Base-by-base conservation (phyloP, 2,113 vertebrate species). In the Psittacara wagleri region DNA sequence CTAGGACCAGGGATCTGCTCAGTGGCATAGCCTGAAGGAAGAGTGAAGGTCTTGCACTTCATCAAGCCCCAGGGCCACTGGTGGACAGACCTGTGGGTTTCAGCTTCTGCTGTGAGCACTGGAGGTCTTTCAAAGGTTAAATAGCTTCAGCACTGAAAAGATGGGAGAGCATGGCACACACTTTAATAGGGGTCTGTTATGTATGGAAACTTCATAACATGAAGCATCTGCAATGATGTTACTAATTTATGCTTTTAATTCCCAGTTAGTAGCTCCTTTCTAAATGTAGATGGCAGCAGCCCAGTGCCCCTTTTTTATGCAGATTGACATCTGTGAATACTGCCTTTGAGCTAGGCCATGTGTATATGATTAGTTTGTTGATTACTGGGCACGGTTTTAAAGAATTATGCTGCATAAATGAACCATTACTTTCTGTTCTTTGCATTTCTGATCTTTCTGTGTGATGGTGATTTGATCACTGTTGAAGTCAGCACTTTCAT, bases 21-120 rank as follows among this genome's bases (percentile, higher is more conserved):
- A 25, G 5, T 57, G 75, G 37, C 33, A 10, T 31, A 10, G 37
- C 43, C 62, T 69, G 39, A 44, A 68, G 29, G 24, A 57, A n/a
- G 54, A 87, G 23, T 31, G 12, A 41, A 57, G 31, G 31, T 57
- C 55, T n/a, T 57, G 55, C 19, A 7, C 55, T 57, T n/a, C 55
- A 20, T 31, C 0, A 0, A 78, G 63, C 80, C 1, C 0, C 54
- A 9, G 10, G 6, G 27, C 49, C 1, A 0, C 22, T 22, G n/a
- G 19, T 70, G 33, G 44, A 27, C 22, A 31, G 24, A 23, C 41
- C n/a, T 8, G 2, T 49, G 46, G 41, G 31, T 49, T 83, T 78
- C 49, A 63, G 18, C 44, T 75, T 84, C 84, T 87, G 2, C 78
- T 76, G 28, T 2, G 1, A 76, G 24, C 75, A 41, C 35, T 28